phyloP scores from a whole-genome alignment of 2,797 vertebrate genomes.

The Molothrus aeneus region DNA sequence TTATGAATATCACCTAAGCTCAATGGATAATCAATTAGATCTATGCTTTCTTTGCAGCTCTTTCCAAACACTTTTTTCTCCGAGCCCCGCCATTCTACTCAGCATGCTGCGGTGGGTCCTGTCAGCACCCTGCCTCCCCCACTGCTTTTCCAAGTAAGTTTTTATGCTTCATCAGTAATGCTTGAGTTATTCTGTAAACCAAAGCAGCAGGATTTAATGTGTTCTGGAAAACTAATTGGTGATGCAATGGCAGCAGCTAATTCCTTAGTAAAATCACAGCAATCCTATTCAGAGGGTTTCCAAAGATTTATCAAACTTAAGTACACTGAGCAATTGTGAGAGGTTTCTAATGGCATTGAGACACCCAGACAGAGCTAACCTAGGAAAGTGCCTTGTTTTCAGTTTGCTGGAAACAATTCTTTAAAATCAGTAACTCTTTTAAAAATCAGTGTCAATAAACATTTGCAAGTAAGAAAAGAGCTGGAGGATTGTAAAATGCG shows the following conservation, averaged over 20 bases:
- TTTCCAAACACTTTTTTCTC: conserved; percentile 85
- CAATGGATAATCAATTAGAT: conserved; percentile 70
- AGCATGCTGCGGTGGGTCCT: conserved; percentile 91
- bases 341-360: conserved; percentile 70
- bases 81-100: conserved; percentile 83
- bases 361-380: conserved; percentile 44
- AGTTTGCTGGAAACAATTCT: conserved; percentile 57
- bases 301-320: conserved; percentile 86
- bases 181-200: conserved; percentile 89
- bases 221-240: conserved; percentile 91
- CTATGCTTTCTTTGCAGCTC: conserved; percentile 80
- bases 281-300: conserved; percentile 88
- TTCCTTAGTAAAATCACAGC: conserved; percentile 89
- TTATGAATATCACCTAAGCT: conserved; percentile 58
- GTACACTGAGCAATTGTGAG: conserved; percentile 79
- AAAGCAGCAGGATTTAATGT: conserved; percentile 89
- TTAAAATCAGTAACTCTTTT: conserved; percentile 61
- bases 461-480: conserved; percentile 49
- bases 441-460: conserved; percentile 50
- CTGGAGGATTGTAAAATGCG: not conserved
- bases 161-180: conserved; percentile 94
- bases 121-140: conserved; percentile 82
- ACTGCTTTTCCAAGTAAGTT: conserved; percentile 96
- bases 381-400: conserved; percentile 70
- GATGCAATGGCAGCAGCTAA: conserved; percentile 92